Evolutionary conservation across 1,140 invertebrate genomes (phyloP), one percentile per base, ranked within the genome.

Genomic region (Monochamus saltuarius): DNA sequence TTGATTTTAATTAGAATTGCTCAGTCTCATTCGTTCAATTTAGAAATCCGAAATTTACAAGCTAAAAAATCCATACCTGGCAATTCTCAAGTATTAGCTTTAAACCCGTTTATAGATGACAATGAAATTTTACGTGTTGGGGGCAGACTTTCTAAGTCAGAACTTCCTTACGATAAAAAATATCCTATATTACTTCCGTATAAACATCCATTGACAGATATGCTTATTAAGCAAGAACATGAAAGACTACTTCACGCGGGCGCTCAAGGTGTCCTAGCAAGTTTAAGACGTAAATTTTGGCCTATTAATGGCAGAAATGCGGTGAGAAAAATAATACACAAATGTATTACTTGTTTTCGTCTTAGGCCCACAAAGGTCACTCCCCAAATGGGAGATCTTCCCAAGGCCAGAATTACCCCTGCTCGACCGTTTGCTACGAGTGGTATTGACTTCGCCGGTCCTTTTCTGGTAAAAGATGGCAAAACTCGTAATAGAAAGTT

Each of bases 361-460:
- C 2, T 29, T 29, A 6, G 2, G 6, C 22, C 37, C n/a, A 11
- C 10, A 19, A 2, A 53, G 70, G 7, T 65, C 67, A 39, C 42
- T 67, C 39, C 11, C 4, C 11, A 40, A 13, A 77, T 79, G 76
- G 73, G 65, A 7, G 46, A 75, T 56, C 62, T 80, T 10, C 74
- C 75, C 1, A 1, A 14, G 4, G 34, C 43, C 11, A 59, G 77
- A 17, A 61, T 76, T 4, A 68, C 37, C 3, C 59, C 36, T 16
- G 4, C 2, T 38, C 38, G 67, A n/a, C 61, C 71, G 0, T 77
- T 77, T 38, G 13, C 34, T 8, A 47, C 62, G n/a, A 55, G 52
- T 8, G 74, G 74, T 0, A 52, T 76, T 0, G 76, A 78, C 61
- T 76, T 69, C 17, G 69, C 66, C 0, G 76, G 74, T 2, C 75